Evolutionary conservation across 35 echinoderm and acorn worm genomes (phyloP).

Genomic region (Patiria miniata): DNA sequence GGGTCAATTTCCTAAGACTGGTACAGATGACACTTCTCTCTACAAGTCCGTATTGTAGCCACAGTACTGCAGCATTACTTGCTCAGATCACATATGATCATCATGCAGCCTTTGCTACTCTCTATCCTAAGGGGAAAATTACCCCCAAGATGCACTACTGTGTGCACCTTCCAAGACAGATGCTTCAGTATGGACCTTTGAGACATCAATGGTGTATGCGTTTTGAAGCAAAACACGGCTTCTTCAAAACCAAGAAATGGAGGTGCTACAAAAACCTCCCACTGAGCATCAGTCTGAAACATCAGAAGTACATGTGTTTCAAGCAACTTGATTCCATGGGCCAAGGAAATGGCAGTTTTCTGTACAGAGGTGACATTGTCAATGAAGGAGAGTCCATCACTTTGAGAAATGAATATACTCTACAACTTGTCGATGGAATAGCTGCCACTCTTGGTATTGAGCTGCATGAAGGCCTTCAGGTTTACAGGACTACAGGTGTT

Average conservation of each 20-base stretch:
- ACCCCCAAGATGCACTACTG: conserved; percentile 64
- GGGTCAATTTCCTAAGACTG: conserved; percentile 53
- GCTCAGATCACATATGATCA: conserved; percentile 40
- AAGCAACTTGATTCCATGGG: conserved; percentile 25
- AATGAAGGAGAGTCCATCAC: conserved; percentile 20
- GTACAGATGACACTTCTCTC: conserved; percentile 61
- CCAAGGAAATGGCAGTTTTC: neutral
- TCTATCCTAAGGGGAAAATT: conserved; percentile 18
- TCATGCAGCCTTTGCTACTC: neutral
- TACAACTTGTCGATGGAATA: neutral
- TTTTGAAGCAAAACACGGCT: conserved; percentile 62
- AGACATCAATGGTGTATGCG: conserved; percentile 60
- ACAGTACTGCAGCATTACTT: conserved; percentile 36
- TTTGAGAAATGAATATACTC: conserved; percentile 27
- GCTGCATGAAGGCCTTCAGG: neutral
- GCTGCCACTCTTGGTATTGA: neutral
- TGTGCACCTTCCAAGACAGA: conserved; percentile 37
- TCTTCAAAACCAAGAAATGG: conserved; percentile 48
- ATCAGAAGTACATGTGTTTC: conserved; percentile 65
- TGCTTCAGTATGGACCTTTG: conserved; percentile 39
- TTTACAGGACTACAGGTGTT: conserved; percentile 1
- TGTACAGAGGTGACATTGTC: conserved; percentile 49
- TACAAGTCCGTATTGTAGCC: conserved; percentile 37
- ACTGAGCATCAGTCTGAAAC: conserved; percentile 35
- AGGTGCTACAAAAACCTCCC: conserved; percentile 66